Evolutionary conservation across 1,140 invertebrate species (phyloP), one percentile per base, ranked within the genome.

Genomic region (Trypoxylus dichotomus): DNA sequence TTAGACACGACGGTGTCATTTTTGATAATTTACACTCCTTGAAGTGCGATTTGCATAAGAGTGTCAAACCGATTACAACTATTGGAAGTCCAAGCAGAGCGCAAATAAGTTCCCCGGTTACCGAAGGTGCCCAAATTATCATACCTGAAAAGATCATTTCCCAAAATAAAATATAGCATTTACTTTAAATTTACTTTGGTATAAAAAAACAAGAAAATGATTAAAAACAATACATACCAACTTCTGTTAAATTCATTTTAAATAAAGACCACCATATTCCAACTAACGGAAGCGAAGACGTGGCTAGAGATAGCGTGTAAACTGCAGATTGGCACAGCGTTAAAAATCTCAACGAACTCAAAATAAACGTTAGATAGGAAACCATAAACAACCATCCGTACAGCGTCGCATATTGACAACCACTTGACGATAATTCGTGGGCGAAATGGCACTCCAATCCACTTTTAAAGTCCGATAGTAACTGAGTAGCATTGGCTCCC

Each of bases 181-280:
- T 37, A 8, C n/a, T n/a, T n/a, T n/a, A n/a, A n/a, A n/a, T n/a
- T n/a, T n/a, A n/a, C n/a, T n/a, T n/a, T n/a, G n/a, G n/a, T n/a
- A n/a, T n/a, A n/a, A n/a, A n/a, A n/a, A n/a, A n/a, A n/a, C n/a
- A n/a, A n/a, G n/a, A n/a, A n/a, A n/a, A n/a, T n/a, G n/a, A n/a
- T n/a, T 37, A 37, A 8, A 37, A 7, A 37, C 37, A 8, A 78
- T 63, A 79, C 77, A 80, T 78, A 85, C 85, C 84, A 77, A 79
- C 77, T 60, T 82, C 79, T 54, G 82, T 79, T 21, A 81, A 75
- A 24, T 78, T 54, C 85, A 89, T 87, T 78, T 87, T 87, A 80
- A 90, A 90, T 74, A 91, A 83, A n/a, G 89, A 90, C 90, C 90
- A 91, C 89, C 89, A 91, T 74, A 91, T 87, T 2, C 88, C 89